Percentiles rank a stretch among this genome's conserved stretches.
Evolutionary conservation across 2,113 vertebrate species (phyloP).

Genomic region (Entosphenus tridentatus): DNA sequence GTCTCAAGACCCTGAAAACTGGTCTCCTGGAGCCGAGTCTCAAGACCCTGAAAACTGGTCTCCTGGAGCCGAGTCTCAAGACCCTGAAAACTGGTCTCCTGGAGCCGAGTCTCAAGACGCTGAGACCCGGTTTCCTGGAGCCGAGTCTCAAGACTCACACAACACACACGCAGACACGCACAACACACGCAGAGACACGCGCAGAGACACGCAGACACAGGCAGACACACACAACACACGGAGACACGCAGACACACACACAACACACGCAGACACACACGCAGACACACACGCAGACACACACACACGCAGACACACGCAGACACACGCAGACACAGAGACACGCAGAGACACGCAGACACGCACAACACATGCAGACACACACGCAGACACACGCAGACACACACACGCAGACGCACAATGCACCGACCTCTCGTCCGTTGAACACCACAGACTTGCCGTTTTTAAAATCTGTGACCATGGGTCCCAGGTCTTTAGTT

Average conservation of each 20-base stretch:
- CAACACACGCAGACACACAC: too few relatives aligned
- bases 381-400: background rate
- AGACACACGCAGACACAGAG: background rate
- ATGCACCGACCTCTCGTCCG: constrained; percentile 43
- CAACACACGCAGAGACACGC: too few relatives aligned
- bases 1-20: background rate
- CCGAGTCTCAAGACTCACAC: too few relatives aligned
- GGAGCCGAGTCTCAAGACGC: too few relatives aligned
- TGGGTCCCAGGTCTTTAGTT: constrained; percentile 53
- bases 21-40: too few relatives aligned
- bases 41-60: too few relatives aligned
- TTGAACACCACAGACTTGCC: constrained; percentile 39
- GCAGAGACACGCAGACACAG: too few relatives aligned
- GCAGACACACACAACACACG: too few relatives aligned
- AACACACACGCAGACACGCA: too few relatives aligned
- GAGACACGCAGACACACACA: background rate
- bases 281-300: background rate
- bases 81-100: too few relatives aligned
- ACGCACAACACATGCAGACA: background rate
- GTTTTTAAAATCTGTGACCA: constrained; percentile 43
- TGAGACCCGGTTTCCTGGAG: too few relatives aligned
- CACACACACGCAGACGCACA: background rate
- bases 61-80: too few relatives aligned
- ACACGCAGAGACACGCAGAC: background rate
- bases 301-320: background rate